Evolutionary conservation across 2,113 vertebrate genomes (phyloP).

Genomic region (Elgaria multicarinata): DNA sequence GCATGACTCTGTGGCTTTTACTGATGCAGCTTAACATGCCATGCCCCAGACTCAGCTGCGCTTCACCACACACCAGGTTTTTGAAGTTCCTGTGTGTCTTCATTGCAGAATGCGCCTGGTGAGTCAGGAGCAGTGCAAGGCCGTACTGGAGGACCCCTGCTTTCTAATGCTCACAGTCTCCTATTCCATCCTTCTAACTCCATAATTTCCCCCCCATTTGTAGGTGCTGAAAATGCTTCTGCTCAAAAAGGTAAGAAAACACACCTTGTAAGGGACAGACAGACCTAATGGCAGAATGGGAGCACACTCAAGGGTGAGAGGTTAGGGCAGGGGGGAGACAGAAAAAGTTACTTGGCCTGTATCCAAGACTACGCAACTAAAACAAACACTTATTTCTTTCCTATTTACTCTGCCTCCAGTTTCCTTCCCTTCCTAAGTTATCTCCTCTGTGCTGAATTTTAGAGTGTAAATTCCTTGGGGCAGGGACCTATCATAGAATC

Average conservation of each 20-base stretch:
- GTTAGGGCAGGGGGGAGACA: too few relatives aligned
- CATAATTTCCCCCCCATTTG: not conserved
- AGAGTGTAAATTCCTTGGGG: not conserved
- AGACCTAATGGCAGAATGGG: too few relatives aligned
- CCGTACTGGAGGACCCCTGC: not conserved
- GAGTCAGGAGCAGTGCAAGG: not conserved
- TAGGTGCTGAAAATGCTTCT: conserved; percentile 20
- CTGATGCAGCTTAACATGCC: not conserved
- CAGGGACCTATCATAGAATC: too few relatives aligned
- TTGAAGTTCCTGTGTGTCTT: not conserved
- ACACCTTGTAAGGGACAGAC: not conserved
- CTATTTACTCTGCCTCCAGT: not conserved
- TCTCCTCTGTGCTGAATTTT: not conserved
- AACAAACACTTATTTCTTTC: not conserved
- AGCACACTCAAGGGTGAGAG: rapidly evolving
- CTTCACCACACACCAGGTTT: not conserved
- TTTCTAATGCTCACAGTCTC: not conserved
- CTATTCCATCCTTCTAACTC: not conserved
- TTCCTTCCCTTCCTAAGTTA: not conserved
- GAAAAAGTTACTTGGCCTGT: not conserved
- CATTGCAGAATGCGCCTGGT: not conserved
- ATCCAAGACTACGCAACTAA: not conserved
- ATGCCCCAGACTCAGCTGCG: too few relatives aligned
- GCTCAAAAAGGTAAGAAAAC: conserved; percentile 25
- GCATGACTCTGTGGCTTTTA: not conserved